phyloP scores from a whole-genome alignment of 2,113 vertebrate species.

The Burhinus bistriatus region DNA sequence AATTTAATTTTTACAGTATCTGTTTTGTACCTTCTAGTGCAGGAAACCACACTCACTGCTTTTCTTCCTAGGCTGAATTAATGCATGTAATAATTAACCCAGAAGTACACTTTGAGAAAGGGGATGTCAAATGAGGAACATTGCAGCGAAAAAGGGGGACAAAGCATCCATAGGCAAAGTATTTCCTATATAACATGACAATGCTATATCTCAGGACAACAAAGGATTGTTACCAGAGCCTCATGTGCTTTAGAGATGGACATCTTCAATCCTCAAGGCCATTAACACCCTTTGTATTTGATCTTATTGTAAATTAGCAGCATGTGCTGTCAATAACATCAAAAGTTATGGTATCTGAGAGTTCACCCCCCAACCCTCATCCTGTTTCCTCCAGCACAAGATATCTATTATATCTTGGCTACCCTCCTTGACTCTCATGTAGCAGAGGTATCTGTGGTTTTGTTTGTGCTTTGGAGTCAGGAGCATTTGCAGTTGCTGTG shows the following conservation, averaged over 20 bases:
- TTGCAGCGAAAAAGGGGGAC: not conserved
- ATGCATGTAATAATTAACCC: not conserved
- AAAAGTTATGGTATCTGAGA: not conserved
- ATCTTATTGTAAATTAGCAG: not conserved
- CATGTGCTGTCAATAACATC: not conserved
- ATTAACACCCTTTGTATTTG: not conserved
- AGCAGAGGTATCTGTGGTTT: not conserved
- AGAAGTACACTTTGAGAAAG: not conserved
- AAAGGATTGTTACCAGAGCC: not conserved
- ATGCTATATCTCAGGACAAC: not conserved
- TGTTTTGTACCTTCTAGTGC: not conserved
- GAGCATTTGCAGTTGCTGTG: not conserved
- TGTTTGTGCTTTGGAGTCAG: not conserved
- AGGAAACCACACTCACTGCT: not conserved
- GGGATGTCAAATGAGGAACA: not conserved
- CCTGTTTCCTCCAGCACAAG: not conserved
- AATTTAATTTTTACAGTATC: not conserved
- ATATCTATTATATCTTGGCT: not conserved
- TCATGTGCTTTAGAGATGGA: not conserved
- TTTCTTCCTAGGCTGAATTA: not conserved
- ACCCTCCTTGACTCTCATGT: not conserved
- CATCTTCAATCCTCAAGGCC: not conserved
- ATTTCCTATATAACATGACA: not conserved
- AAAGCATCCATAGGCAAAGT: not conserved
- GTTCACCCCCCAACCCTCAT: not conserved